A percentile compares a stretch with the other conserved stretches of the same genome.
phyloP scores from a whole-genome alignment of 2,888 invertebrate species.

The Torymus aiolomorphi region DNA sequence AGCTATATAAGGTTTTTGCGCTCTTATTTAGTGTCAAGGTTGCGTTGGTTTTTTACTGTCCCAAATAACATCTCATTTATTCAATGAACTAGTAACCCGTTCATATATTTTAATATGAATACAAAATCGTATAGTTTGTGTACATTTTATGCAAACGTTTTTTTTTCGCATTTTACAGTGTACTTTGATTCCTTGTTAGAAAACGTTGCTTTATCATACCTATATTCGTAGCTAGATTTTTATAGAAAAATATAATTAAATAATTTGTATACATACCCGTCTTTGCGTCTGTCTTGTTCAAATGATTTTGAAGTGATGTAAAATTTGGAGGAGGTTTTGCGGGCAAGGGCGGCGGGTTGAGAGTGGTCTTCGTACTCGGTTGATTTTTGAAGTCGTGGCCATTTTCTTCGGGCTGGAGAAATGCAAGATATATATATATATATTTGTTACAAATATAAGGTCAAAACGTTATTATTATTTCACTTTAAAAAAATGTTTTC shows the following conservation, averaged over 20 bases:
- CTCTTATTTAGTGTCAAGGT: not conserved
- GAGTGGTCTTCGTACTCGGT: slow-evolving; percentile 16
- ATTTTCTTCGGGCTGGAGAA: slow-evolving; percentile 64
- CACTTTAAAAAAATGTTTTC: no score
- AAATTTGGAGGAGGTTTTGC: slow-evolving; percentile 62
- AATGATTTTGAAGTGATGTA: slow-evolving; percentile 46
- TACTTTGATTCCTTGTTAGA: no score
- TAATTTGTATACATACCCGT: slow-evolving; percentile 28
- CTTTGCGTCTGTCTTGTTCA: slow-evolving; percentile 37
- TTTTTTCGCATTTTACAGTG: no score
- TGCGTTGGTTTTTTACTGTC: not conserved
- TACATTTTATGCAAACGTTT: no score
- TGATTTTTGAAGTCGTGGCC: slow-evolving; percentile 55
- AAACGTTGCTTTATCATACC: no score
- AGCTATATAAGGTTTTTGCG: slow-evolving; percentile 20
- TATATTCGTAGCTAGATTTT: no score
- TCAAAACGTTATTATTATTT: not conserved
- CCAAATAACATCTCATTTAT: not conserved
- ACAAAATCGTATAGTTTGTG: no score
- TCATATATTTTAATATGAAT: no score
- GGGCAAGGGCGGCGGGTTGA: slow-evolving; percentile 66
- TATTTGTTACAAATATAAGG: slow-evolving; percentile 9
- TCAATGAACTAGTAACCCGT: not conserved
- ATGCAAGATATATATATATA: not conserved
- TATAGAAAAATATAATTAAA: not conserved